Base-by-base conservation (phyloP, 2,113 vertebrate species). In the Archilochus colubris region DNA sequence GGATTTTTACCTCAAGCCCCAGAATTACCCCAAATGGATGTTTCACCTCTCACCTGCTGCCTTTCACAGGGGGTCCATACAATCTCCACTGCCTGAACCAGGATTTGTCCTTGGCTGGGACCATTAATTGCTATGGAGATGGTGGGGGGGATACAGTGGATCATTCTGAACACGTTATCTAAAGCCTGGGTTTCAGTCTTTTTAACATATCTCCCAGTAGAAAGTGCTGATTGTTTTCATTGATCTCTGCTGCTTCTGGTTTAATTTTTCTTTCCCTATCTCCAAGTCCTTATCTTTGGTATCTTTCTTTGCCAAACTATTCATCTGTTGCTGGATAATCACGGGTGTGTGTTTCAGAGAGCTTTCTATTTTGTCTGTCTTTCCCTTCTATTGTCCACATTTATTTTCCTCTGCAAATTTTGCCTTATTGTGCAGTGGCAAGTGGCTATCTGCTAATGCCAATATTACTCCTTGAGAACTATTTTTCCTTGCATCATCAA, bases 401-500 rank as follows among this genome's bases (percentile, higher is more conserved):
- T 51, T 53, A 30, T 75, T 57, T 53, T 83, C 14, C 68, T 75
- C 53, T 58, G n/a, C 48, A 75, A 84, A 61, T 81, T 78, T 83
- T 75, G 8, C 53, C 36, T 59, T 68, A 46, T 58, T 89, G 68
- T 86, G 79, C 57, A 53, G 28, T 33, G 44, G 85, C 68, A 88
- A 75, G 85, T 86, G 94, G 82, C 88, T 94, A 83, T 89, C 84
- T 77, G 46, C 85, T 95, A 77, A 89, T 40, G 68, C 91, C 93
- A 94, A 25, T 78, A 88, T 90, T 90, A 72, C 93, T 95, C 61
- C 69, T 58, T 21, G 53, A 93, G 93, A 90, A 88, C 88, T 75
- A 72, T 83, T 88, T 77, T 84, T 80, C 72, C 73, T 91, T 93
- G 79, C 95, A 95, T 91, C 93, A 88, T 93, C 93, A 88, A 90